phyloP scores from a whole-genome alignment of 2,113 vertebrate genomes.

The Nyctereutes procyonoides region DNA sequence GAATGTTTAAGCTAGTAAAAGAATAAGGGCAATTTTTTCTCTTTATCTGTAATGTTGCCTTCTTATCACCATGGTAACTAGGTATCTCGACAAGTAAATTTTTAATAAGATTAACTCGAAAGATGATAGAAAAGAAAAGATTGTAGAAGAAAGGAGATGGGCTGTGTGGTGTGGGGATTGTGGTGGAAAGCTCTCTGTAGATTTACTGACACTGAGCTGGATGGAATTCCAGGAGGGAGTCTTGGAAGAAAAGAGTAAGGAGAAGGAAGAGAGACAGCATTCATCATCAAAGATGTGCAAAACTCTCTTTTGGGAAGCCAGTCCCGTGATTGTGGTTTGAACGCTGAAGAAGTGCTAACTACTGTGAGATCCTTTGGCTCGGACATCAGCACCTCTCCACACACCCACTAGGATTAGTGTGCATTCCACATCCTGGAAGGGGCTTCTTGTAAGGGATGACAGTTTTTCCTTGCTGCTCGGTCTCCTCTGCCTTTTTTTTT shows the following conservation, averaged over 20 bases:
- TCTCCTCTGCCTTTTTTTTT: not conserved
- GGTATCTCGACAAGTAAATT: not conserved
- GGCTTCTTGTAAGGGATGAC: not conserved
- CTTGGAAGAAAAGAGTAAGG: not conserved
- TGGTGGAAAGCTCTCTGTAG: not conserved
- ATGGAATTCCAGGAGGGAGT: not conserved
- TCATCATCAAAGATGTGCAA: not conserved
- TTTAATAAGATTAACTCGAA: conserved; percentile 39
- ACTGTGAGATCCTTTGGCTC: not conserved
- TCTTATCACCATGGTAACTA: conserved; percentile 52
- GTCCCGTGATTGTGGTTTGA: not conserved
- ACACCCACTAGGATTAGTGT: no score
- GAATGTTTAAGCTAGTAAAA: conserved; percentile 42
- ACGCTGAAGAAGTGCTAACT: not conserved
- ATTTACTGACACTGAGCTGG: not conserved
- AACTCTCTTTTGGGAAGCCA: not conserved
- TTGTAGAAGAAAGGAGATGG: not conserved
- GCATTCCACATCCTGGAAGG: not conserved
- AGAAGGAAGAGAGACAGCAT: not conserved
- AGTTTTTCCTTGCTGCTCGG: not conserved
- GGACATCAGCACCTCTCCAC: not conserved
- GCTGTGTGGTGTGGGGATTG: not conserved
- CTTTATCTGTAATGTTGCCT: not conserved
- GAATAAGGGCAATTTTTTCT: not conserved
- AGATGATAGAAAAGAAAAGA: conserved; percentile 6